Conservation (phyloP, 92 coral and sea anemone genomes). For the Umimayanthus kanabou region DNA sequence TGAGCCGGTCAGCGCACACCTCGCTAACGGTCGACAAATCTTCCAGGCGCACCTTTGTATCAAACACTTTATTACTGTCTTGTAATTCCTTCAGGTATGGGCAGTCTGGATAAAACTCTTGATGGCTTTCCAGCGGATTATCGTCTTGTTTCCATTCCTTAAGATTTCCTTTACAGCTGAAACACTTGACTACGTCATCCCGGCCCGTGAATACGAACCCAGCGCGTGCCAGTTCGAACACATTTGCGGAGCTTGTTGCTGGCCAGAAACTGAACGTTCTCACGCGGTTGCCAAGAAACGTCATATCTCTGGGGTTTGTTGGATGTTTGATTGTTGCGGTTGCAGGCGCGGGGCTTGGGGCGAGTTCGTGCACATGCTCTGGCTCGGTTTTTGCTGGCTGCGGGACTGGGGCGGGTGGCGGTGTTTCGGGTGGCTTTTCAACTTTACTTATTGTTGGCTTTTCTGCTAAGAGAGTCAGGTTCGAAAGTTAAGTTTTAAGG, state of each 20-base stretch:
- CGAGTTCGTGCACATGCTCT: conserved; percentile 46
- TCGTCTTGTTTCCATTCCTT: conserved; percentile 97
- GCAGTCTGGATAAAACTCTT: conserved; percentile 94
- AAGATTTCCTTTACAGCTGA: conserved; percentile 91
- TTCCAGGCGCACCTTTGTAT: conserved; percentile 73
- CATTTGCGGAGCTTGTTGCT: conserved; percentile 94
- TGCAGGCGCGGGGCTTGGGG: conserved; percentile 53
- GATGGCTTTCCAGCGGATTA: conserved; percentile 81
- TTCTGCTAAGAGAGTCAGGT: conserved; percentile 9
- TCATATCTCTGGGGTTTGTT: conserved; percentile 71
- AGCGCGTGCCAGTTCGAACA: conserved; percentile 96
- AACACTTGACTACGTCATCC: conserved; percentile 96
- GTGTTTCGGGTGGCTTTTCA: conserved; percentile 52
- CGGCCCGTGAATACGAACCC: conserved; percentile 96
- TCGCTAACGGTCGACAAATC: conserved; percentile 83
- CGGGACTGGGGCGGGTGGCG: conserved; percentile 43
- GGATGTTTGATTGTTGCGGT: conserved; percentile 56
- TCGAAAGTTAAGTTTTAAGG: conserved; percentile 6
- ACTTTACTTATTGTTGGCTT: conserved; percentile 24
- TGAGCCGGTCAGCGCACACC: conserved; percentile 76
- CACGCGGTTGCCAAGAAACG: conserved; percentile 75
- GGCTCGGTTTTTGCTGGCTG: conserved; percentile 57
- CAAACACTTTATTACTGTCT: conserved; percentile 51
- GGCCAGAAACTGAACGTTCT: conserved; percentile 94
- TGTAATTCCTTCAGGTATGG: conserved; percentile 68